Evolutionary conservation across 1,140 invertebrate genomes (phyloP).

Genomic region (Caerostris extrusa): DNA sequence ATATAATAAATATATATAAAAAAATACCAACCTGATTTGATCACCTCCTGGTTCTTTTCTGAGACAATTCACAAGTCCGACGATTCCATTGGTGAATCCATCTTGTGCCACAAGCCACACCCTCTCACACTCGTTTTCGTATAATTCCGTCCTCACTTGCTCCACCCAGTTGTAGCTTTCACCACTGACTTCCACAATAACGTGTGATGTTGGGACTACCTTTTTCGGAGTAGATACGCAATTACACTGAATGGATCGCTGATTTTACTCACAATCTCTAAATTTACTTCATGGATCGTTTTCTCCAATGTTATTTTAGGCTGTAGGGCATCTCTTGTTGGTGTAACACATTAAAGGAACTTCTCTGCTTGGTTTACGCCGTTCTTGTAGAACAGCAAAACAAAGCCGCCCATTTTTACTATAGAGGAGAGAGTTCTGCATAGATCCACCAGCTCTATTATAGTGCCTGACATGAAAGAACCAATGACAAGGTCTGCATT

Average conservation of each 20-base stretch:
- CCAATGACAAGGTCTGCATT: conserved; percentile 40
- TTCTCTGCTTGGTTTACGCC: not conserved
- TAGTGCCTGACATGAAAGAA: conserved; percentile 18
- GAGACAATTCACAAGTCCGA: conserved; percentile 94
- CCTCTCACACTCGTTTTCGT: not conserved
- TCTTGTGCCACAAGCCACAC: conserved; percentile 79
- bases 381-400: conserved; percentile 48
- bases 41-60: conserved; percentile 90
- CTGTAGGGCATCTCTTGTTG: not conserved
- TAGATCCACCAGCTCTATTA: not conserved
- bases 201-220: conserved; percentile 87
- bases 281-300: not conserved
- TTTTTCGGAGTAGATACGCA: conserved; percentile 84
- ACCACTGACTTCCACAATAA: conserved; percentile 78
- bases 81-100: conserved; percentile 85
- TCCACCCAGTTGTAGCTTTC: conserved; percentile 77
- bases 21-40: conserved; percentile 84
- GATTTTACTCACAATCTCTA: conserved; percentile 39
- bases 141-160: conserved; percentile 77
- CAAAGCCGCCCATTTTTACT: conserved; percentile 13
- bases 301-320: not conserved
- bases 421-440: not conserved
- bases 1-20: not conserved
- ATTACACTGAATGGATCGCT: not conserved
- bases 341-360: not conserved